Evolutionary conservation across 2,113 vertebrate genomes (phyloP).

Genomic region (Onychostruthus taczanowskii): DNA sequence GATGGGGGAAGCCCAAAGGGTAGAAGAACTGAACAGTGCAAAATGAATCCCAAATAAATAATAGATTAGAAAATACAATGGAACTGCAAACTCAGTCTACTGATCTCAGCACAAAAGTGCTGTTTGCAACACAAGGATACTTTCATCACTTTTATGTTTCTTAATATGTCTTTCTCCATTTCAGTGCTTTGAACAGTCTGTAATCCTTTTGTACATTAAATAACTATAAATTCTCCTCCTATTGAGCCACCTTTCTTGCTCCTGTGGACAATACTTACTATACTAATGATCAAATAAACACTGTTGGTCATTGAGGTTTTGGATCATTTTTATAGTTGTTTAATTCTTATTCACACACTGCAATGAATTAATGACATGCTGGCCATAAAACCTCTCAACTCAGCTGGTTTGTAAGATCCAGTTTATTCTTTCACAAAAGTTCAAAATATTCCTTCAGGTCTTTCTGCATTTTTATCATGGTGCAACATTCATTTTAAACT

Average conservation of each 20-base stretch:
- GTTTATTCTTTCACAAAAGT: not conserved
- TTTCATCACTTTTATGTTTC: slow-evolving; percentile 5
- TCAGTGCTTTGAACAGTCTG: not conserved
- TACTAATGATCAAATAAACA: not conserved
- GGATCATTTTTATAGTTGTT: not conserved
- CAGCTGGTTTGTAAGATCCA: not conserved
- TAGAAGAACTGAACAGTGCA: slow-evolving; percentile 18
- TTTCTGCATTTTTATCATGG: not conserved
- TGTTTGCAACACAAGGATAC: not conserved
- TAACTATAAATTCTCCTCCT: not conserved
- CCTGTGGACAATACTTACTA: not conserved
- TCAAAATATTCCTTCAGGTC: not conserved
- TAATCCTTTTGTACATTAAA: not conserved
- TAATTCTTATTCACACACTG: not conserved
- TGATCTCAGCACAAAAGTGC: slow-evolving; percentile 14
- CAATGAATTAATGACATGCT: not conserved
- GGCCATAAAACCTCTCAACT: not conserved
- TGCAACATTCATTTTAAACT: not conserved
- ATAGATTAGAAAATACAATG: slow-evolving; percentile 53
- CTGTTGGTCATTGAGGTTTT: not conserved
- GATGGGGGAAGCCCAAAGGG: slow-evolving; percentile 39
- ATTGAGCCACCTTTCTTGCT: not conserved
- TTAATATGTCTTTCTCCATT: not conserved
- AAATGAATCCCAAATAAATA: slow-evolving; percentile 56
- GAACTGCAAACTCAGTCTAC: slow-evolving; percentile 27